Conservation (phyloP, 2,888 invertebrate species). For the Oxyscelio sp. region DNA sequence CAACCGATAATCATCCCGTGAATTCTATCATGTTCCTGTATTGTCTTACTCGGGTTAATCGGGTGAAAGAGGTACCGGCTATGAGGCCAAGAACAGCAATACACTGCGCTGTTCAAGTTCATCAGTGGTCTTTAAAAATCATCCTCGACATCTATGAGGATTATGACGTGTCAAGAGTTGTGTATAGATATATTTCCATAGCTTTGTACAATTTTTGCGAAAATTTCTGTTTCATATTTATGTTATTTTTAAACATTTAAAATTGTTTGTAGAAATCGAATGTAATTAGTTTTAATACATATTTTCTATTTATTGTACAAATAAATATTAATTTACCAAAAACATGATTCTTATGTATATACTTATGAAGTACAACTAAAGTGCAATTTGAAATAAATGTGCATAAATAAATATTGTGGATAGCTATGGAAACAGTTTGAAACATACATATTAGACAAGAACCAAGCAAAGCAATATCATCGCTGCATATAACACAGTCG, state of each 20-base stretch:
- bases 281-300: slow-evolving; percentile 33
- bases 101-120: slow-evolving; percentile 64
- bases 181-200: slow-evolving; percentile 25
- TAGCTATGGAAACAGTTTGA: slow-evolving; percentile 40
- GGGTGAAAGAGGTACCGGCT: slow-evolving; percentile 82
- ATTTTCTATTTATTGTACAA: slow-evolving; percentile 34
- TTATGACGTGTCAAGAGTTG: slow-evolving; percentile 10
- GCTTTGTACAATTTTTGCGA: slow-evolving; percentile 54
- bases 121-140: slow-evolving; percentile 9
- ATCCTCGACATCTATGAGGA: background rate
- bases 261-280: too few relatives aligned
- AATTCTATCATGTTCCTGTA: slow-evolving; percentile 84
- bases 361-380: slow-evolving; percentile 18
- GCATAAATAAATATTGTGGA: slow-evolving; percentile 31
- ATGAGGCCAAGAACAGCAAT: slow-evolving; percentile 85
- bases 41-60: slow-evolving; percentile 76
- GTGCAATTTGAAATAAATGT: slow-evolving; percentile 23
- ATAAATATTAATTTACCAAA: slow-evolving; percentile 9
- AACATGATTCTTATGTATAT: background rate
- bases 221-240: too few relatives aligned
- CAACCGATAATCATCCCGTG: slow-evolving; percentile 77
- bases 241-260: too few relatives aligned
- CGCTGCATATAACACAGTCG: too few relatives aligned
- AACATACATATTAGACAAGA: slow-evolving; percentile 16
- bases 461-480: slow-evolving; percentile 30